These are phyloP conservation scores for Conger conger DNA, from an alignment of 2,113 vertebrate species.

Conservation along the genomic window DNA sequence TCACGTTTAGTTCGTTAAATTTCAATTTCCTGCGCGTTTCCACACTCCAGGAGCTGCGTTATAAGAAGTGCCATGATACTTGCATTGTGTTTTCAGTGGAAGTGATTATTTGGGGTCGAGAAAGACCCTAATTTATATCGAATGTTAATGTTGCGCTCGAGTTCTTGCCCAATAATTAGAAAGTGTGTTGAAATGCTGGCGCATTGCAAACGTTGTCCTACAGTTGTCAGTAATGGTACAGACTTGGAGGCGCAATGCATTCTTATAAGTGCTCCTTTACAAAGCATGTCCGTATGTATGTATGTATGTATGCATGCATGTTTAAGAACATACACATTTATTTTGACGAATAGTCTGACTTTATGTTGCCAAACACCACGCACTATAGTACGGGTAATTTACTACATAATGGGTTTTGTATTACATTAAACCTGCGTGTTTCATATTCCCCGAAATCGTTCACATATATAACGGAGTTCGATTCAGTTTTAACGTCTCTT, in stretches of 20 bases:
- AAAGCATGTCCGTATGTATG: neutral
- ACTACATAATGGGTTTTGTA: neutral
- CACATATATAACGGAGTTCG: neutral
- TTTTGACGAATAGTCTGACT: neutral
- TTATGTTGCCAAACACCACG: neutral
- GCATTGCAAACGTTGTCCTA: neutral
- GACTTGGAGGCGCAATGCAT: neutral
- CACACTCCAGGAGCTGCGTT: slow-evolving; percentile 56
- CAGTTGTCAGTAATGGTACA: neutral
- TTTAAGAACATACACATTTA: neutral
- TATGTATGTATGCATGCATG: neutral
- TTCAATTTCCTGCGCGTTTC: slow-evolving; percentile 65
- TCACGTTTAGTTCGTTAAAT: slow-evolving; percentile 49
- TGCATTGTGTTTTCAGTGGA: slow-evolving; percentile 23
- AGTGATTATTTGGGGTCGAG: slow-evolving; percentile 8
- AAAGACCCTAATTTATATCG: slow-evolving; percentile 3
- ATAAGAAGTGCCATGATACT: slow-evolving; percentile 60
- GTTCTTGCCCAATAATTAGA: slow-evolving; percentile 16
- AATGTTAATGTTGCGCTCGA: neutral
- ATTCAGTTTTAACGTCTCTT: neutral
- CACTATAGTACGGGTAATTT: neutral
- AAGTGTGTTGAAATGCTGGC: slow-evolving; percentile 1
- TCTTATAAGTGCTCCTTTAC: neutral
- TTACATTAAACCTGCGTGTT: neutral
- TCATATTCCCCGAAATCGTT: neutral